These are phyloP conservation scores for Coilia nasus DNA, from an alignment of 2,797 vertebrate species.

Conservation along the genomic window DNA sequence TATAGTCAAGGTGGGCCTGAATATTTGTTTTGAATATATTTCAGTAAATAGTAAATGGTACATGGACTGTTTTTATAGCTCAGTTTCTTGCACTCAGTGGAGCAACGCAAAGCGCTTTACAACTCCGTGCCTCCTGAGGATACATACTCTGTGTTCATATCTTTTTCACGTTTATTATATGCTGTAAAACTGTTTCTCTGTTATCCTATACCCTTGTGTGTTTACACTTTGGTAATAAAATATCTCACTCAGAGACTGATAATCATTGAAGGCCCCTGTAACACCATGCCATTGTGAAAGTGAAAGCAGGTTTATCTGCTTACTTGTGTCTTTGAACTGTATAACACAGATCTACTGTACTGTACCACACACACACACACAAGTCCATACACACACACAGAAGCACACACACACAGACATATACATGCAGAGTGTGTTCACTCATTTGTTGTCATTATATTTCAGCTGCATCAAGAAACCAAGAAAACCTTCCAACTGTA, in stretches of 20 bases:
- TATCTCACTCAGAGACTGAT: neutral
- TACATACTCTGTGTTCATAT: neutral
- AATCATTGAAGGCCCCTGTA: neutral
- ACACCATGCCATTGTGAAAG: neutral
- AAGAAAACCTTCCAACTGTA: conserved; percentile 59
- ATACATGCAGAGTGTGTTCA: neutral
- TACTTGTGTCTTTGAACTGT: neutral
- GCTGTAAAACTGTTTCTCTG: neutral
- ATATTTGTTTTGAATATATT: neutral
- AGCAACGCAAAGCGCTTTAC: too few species aligned
- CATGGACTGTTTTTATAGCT: too few species aligned
- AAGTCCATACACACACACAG: neutral
- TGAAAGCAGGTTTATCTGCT: neutral
- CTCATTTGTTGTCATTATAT: conserved; percentile 55
- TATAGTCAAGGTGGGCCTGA: neutral
- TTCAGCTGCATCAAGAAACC: conserved; percentile 73
- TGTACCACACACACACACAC: neutral
- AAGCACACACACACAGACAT: neutral
- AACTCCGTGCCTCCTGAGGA: neutral
- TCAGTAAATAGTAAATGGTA: too few species aligned
- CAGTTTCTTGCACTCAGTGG: too few species aligned
- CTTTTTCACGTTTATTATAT: neutral
- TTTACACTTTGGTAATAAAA: neutral
- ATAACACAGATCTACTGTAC: neutral
- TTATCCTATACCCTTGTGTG: neutral